Evolutionary conservation across 2,797 vertebrate species (phyloP).

Genomic region (Rhodeus uyekii): DNA sequence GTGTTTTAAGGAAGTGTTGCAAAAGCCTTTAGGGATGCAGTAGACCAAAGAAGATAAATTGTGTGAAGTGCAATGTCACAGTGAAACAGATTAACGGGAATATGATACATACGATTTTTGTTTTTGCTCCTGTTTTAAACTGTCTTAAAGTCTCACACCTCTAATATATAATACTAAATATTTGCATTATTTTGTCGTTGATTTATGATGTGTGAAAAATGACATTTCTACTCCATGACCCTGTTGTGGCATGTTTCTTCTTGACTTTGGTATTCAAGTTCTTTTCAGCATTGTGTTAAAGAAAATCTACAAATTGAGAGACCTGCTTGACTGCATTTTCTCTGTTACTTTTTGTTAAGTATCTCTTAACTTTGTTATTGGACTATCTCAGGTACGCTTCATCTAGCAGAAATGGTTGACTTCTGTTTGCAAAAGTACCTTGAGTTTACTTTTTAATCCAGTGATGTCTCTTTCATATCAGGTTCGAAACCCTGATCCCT

Average conservation of each 20-base stretch:
- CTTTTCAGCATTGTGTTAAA: background rate
- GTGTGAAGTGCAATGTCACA: background rate
- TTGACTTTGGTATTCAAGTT: background rate
- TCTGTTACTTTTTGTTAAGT: background rate
- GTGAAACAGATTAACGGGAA: conserved; percentile 17
- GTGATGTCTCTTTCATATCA: background rate
- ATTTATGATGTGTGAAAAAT: no score
- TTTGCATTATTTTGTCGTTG: background rate
- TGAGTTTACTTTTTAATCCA: conserved; percentile 22
- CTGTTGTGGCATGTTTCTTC: background rate
- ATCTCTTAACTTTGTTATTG: background rate
- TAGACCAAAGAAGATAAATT: conserved; percentile 32
- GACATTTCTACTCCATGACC: no score
- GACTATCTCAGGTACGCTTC: background rate
- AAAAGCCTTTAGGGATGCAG: background rate
- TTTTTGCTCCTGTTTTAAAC: conserved; percentile 29
- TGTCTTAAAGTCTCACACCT: background rate
- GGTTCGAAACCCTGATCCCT: background rate
- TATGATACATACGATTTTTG: conserved; percentile 30
- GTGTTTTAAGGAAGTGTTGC: background rate
- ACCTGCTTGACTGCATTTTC: background rate
- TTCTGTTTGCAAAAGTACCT: background rate
- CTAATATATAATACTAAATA: conserved; percentile 13
- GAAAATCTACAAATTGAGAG: background rate
- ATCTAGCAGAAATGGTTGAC: background rate